Base-by-base conservation (phyloP, 1,140 invertebrate genomes). In the Aplysia californica region DNA sequence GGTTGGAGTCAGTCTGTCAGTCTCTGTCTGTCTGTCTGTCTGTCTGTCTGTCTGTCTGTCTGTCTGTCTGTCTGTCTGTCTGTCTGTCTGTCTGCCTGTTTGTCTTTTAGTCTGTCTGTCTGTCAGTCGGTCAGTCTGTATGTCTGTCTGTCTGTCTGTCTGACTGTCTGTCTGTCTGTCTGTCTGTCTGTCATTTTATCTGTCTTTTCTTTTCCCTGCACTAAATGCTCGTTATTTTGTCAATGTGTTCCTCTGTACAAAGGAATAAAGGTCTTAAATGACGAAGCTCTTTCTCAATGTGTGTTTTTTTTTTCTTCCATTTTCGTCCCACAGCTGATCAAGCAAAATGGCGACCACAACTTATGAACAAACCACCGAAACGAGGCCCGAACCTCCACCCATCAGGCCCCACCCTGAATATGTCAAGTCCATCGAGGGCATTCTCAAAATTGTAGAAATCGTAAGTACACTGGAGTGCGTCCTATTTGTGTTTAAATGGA, bases 381-480 rank as follows among this genome's bases (percentile, higher is more conserved):
- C 79, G 20, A 79, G 79, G 38, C 56, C 72, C 33, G 71, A 36
- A 3, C 35, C 70, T 5, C 26, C 71, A 35, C 50, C 70, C 20
- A 80, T 85, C 36, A 76, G 84, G 3, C 79, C 82, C 2, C 76
- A 84, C 59, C 71, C 44, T 26, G 74, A 41, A 6, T 96, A 96
- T 84, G 79, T 95, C 21, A 91, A 90, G 79, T 94, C 93, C 4
- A 81, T 94, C 35, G 93, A 94, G 41, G 95, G 95, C 59, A 92
- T 95, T 41, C 85, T 97, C 0, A 97, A 96, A 92, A 90, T 93
- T 77, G 92, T 90, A 0, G 93, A 95, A 92, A 92, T 95, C 84
- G 96, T 97, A 90, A 93, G 94, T 92, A 50, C 20, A n/a, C n/a
- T n/a, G n/a, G n/a, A n/a, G n/a, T n/a, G n/a, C n/a, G n/a, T n/a